These are phyloP conservation scores for Epizoanthus illoricatus DNA, from an alignment of 92 coral and sea anemone species.

Conservation along the genomic window DNA sequence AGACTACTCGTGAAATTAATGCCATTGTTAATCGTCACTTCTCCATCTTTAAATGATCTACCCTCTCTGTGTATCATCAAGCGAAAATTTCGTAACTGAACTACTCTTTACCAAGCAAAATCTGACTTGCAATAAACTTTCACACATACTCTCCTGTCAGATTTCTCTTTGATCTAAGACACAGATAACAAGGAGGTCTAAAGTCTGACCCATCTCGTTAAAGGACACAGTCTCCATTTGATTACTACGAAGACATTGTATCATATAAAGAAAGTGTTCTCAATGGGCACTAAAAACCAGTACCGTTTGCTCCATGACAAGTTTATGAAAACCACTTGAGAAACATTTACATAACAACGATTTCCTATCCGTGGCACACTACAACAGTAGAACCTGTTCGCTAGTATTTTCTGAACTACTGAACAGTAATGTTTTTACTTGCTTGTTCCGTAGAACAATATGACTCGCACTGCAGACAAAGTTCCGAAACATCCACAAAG, in stretches of 20 bases:
- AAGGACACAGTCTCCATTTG: background rate
- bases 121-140: background rate
- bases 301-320: no score
- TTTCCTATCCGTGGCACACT: background rate
- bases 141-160: background rate
- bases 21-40: constrained; percentile 16
- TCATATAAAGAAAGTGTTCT: background rate
- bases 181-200: background rate
- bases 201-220: constrained; percentile 9
- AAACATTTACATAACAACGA: constrained; percentile 12
- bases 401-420: background rate
- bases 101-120: background rate
- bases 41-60: background rate
- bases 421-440: background rate
- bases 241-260: constrained; percentile 4
- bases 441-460: background rate
- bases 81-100: background rate
- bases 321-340: background rate
- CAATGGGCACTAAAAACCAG: background rate
- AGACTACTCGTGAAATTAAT: constrained; percentile 21
- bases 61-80: background rate
- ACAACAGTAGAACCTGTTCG: constrained; percentile 4
- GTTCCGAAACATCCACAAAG: background rate
- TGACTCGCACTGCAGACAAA: constrained; percentile 14
- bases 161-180: background rate